Evolutionary conservation across 2,113 vertebrate species (phyloP).

Genomic region (Phainopepla nitens): DNA sequence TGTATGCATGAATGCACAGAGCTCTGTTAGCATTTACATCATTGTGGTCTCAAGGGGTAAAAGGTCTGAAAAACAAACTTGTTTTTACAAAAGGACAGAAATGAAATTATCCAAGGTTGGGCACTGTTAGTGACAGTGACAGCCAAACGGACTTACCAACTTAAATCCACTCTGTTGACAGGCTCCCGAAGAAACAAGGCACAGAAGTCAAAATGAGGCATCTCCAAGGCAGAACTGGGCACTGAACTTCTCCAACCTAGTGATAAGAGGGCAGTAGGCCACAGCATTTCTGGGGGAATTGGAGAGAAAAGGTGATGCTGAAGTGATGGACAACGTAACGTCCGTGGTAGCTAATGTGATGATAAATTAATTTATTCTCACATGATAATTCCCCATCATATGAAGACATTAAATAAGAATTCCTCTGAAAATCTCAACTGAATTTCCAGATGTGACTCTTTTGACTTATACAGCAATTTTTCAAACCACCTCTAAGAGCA

Average conservation of each 20-base stretch:
- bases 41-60: not conserved
- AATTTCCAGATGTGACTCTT: not conserved
- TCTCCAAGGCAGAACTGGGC: not conserved
- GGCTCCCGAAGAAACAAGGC: not conserved
- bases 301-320: not conserved
- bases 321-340: fast-evolving
- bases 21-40: not conserved
- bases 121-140: not conserved
- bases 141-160: not conserved
- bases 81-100: not conserved
- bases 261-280: not conserved
- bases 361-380: not conserved
- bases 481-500: not conserved
- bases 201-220: not conserved
- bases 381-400: not conserved
- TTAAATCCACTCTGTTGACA: not conserved
- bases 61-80: slow-evolving; percentile 18
- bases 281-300: not conserved
- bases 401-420: not conserved
- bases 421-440: not conserved
- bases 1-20: not conserved
- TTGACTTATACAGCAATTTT: not conserved
- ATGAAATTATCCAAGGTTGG: not conserved
- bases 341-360: not conserved
- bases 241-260: not conserved